A percentile compares a stretch with the other conserved stretches of the same genome.
Evolutionary conservation across 2,113 vertebrate species (phyloP).

Genomic region (Crotalus viridis): DNA sequence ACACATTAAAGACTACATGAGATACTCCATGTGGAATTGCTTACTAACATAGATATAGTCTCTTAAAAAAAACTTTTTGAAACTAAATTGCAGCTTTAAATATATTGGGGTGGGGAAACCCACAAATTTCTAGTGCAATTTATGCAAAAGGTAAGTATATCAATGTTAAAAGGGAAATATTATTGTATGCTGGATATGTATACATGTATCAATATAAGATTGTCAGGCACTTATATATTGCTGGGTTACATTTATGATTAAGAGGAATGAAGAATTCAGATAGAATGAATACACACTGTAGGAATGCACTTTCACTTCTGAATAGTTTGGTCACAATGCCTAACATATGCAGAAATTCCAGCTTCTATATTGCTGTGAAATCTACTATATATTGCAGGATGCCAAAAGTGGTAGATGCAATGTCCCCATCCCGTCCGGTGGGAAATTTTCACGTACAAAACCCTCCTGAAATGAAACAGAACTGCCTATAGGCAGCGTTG

Average conservation of each 20-base stretch:
- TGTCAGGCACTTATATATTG: conserved; percentile 49
- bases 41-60: conserved; percentile 34
- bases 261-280: conserved; percentile 47
- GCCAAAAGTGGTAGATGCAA: background rate
- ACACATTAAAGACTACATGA: conserved; percentile 34
- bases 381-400: background rate
- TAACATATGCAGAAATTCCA: conserved; percentile 26
- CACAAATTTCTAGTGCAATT: conserved; percentile 64
- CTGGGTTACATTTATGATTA: conserved; percentile 28
- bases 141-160: conserved; percentile 56
- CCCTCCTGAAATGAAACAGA: background rate
- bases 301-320: conserved; percentile 30
- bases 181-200: conserved; percentile 41
- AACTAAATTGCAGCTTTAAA: conserved; percentile 61
- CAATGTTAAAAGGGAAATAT: conserved; percentile 12
- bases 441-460: background rate
- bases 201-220: conserved; percentile 38
- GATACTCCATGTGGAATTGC: conserved; percentile 8
- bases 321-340: conserved; percentile 35
- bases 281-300: conserved; percentile 26
- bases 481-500: background rate
- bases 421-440: background rate
- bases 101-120: conserved; percentile 48
- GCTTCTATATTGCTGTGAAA: background rate
- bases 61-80: conserved; percentile 35